Percentiles rank a stretch among this genome's conserved stretches.
Conservation (phyloP, 2,113 vertebrate species). For the Poeciliopsis turrubarensis region DNA sequence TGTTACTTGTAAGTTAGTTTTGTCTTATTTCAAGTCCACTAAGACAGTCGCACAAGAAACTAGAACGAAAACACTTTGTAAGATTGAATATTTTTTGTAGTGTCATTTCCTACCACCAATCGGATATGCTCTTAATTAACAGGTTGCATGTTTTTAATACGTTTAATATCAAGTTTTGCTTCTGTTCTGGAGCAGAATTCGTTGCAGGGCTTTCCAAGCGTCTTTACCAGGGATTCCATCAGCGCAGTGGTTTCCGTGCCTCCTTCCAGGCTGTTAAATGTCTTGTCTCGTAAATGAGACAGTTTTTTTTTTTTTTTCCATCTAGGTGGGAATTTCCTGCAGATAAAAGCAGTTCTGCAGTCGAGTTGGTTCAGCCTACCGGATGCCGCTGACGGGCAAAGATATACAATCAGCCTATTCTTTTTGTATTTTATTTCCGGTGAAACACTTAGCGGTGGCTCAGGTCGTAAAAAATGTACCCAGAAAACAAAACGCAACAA, state of each 20-base stretch:
- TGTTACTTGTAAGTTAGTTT: no score
- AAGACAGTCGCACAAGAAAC: no score
- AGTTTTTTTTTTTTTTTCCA: no score
- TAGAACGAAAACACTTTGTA: no score
- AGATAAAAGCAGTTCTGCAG: slow-evolving; percentile 2
- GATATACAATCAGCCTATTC: not conserved
- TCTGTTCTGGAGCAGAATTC: not conserved
- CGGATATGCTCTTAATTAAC: not conserved
- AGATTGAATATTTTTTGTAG: no score
- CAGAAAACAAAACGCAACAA: not conserved
- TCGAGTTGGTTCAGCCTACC: slow-evolving; percentile 9
- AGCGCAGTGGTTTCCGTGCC: not conserved
- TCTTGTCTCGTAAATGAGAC: no score
- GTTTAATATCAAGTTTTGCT: not conserved
- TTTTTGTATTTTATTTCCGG: not conserved
- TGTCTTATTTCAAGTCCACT: no score
- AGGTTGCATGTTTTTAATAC: not conserved
- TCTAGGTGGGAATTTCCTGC: no score
- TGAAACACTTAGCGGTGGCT: not conserved
- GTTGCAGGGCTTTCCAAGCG: not conserved
- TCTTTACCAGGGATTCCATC: not conserved
- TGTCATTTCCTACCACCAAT: not conserved
- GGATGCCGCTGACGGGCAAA: slow-evolving; percentile 2
- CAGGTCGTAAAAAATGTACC: not conserved
- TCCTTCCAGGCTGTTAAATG: not conserved